Base-by-base conservation (phyloP, 2,113 vertebrate genomes). In the Sardina pilchardus region DNA sequence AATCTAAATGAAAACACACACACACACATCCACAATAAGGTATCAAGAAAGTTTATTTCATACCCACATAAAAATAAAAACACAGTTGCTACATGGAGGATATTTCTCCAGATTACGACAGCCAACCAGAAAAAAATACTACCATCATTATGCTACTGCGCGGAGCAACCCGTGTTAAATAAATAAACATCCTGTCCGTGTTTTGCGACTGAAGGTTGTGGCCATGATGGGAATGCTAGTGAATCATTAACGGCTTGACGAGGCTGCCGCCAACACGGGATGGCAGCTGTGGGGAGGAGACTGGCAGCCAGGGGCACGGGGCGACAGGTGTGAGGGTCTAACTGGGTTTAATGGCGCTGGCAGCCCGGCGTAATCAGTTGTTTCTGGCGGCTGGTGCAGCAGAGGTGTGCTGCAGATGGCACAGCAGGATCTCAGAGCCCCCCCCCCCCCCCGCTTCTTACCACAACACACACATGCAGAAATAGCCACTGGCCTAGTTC, bases 241-340 rank as follows among this genome's bases (percentile, higher is more conserved):
- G 63, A 71, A 71, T 71, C 63, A 71, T 71, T 71, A 71, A 71
- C 63, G 26, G 63, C 63, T 9, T 71, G 8, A 71, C 8, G 30
- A 34, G 8, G 8, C n/a, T 7, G 10, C 10, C 30, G 26, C 63
- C n/a, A 71, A 71, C 16, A 6, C n/a, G 12, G 63, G 63, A 34
- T 71, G 63, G 63, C 63, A 71, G 53, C 53, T 24, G 53, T 34
- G 63, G 63, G 63, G 63, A 42, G n/a, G n/a, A 26, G n/a, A 71
- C 53, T 78, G 71, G 71, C 71, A 78, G 71, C 9, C 71, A 16
- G n/a, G 48, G 63, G 63, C 63, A 71, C 14, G 26, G 63, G n/a
- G 63, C 63, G 63, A 71, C 71, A 78, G 71, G 71, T 78, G 71
- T 16, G 71, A 78, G 14, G 34, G 30, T 78, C 71, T 78, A 78